These are phyloP conservation scores for Sciaenops ocellatus DNA, from an alignment of 2,797 vertebrate species.

Conservation along the genomic window DNA sequence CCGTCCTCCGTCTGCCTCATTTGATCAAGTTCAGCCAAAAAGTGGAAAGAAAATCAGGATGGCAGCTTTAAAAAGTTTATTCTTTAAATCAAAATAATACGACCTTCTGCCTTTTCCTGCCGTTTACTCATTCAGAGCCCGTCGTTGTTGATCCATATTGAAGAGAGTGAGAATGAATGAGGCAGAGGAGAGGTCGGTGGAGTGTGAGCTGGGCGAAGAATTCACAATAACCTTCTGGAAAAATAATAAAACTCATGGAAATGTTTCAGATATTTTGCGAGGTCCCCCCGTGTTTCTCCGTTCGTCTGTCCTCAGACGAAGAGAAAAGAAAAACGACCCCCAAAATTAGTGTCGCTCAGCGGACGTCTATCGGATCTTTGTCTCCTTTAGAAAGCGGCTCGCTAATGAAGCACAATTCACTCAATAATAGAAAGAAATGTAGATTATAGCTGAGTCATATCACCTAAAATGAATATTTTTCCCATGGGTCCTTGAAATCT, in stretches of 20 bases:
- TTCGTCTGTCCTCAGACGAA: background rate
- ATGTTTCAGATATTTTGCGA: slow-evolving; percentile 33
- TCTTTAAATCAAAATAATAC: slow-evolving; percentile 9
- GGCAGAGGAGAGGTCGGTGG: slow-evolving; percentile 28
- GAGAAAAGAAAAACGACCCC: background rate
- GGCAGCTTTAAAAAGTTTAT: background rate
- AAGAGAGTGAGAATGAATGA: slow-evolving; percentile 34
- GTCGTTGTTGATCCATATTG: slow-evolving; percentile 9
- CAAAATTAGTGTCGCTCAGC: background rate
- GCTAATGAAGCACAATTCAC: background rate
- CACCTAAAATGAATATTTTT: background rate
- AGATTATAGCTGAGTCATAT: background rate
- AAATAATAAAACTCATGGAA: slow-evolving; percentile 53
- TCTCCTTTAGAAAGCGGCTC: background rate
- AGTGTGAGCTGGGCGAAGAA: slow-evolving; percentile 39
- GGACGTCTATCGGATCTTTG: accelerated
- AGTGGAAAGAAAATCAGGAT: background rate
- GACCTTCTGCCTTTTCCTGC: background rate
- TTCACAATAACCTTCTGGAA: slow-evolving; percentile 47
- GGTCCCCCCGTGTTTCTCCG: background rate
- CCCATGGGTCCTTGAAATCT: too few relatives aligned
- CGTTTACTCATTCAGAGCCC: slow-evolving; percentile 21
- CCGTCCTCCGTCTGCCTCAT: slow-evolving; percentile 45
- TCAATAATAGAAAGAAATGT: background rate
- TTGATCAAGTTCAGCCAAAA: background rate